A percentile compares a stretch with the other conserved stretches of the same genome.
These are phyloP conservation scores for Sphaeramia orbicularis DNA, from an alignment of 2,797 vertebrate genomes.

Conservation along the genomic window DNA sequence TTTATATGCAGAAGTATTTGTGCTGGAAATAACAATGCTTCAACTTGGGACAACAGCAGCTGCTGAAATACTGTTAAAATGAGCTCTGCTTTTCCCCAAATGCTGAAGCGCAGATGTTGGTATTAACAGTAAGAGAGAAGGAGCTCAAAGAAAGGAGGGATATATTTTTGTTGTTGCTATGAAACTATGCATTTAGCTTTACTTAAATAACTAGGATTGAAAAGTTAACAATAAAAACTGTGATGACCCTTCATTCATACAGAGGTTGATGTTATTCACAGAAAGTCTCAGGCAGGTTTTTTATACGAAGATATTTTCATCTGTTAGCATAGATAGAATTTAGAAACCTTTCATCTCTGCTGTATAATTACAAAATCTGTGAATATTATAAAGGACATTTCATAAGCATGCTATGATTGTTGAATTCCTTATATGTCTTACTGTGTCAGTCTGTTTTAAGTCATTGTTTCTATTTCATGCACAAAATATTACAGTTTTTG, in stretches of 20 bases:
- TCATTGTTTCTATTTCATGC: too few species aligned
- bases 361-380: too few species aligned
- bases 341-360: too few species aligned
- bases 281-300: not conserved
- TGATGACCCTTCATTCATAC: conserved; percentile 4
- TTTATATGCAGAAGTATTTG: too few species aligned
- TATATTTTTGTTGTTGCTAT: conserved; percentile 28
- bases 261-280: not conserved
- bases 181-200: conserved; percentile 39
- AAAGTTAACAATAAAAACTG: conserved; percentile 12
- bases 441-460: too few species aligned
- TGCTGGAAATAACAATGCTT: too few species aligned
- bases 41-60: conserved; percentile 14
- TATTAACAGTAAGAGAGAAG: conserved; percentile 19
- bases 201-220: conserved; percentile 24
- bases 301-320: not conserved
- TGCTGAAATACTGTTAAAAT: conserved; percentile 16
- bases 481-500: too few species aligned
- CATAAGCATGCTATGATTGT: too few species aligned
- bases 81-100: not conserved
- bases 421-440: too few species aligned
- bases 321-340: not conserved
- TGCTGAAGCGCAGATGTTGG: conserved; percentile 27
- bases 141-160: conserved; percentile 10
- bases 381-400: too few species aligned